Base-by-base conservation (phyloP, 2,797 vertebrate genomes). In the Brachymystax lenok region DNA sequence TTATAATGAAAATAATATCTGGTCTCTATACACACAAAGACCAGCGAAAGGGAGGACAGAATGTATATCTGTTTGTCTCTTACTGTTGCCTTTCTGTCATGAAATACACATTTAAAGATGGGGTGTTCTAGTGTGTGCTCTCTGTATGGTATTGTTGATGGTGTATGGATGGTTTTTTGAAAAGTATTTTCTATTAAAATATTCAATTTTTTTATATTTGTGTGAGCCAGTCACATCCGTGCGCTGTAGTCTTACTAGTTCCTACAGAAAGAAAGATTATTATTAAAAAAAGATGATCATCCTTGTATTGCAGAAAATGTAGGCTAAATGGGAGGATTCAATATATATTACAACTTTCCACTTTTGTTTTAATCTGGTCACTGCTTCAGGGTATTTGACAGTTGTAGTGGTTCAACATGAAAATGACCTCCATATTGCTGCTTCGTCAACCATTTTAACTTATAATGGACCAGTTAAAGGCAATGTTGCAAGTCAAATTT, bases 391-490 rank as follows among this genome's bases (percentile, higher is more conserved):
- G 40, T 63, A 85, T 79, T 40, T 82, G 59, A 21, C 59, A 67
- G 74, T 50, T 84, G 50, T 63, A 76, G 21, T 71, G 73, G 52
- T 52, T 27, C 12, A 71, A 78, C 69, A 68, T 84, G 51, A 69
- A 69, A 64, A 81, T 70, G 40, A 46, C 74, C 79, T 83, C 61
- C 76, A 74, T 40, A 69, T 75, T 73, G 46, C 77, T 74, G 71
- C 83, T 76, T 70, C 80, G 63, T 76, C 63, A 74, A 70, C 70
- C 79, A 33, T 68, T 82, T 78, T 79, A 51, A 80, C 82, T 71
- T 79, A 83, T 69, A 77, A 72, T 84, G 79, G 78, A 88, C 75
- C 69, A 79, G 84, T 88, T 87, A 87, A 90, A 46, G 10, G 40
- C 2, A 3, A 46, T 46, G 3, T 46, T 46, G 40, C 40, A 46